These are phyloP conservation scores for Cephalopterus ornatus DNA, from an alignment of 2,113 vertebrate genomes.

Conservation along the genomic window DNA sequence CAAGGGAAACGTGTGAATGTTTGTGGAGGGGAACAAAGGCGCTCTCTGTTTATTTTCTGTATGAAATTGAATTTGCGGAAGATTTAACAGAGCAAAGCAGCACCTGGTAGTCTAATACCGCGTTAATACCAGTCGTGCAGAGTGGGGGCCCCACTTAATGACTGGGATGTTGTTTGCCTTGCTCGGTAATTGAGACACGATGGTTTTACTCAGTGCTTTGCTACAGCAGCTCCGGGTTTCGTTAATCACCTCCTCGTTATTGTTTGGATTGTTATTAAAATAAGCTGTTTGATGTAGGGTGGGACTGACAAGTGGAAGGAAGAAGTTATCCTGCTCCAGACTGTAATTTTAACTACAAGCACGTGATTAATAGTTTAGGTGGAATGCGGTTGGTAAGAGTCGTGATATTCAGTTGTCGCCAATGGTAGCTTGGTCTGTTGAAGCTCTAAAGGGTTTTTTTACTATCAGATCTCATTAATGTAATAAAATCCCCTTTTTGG, in stretches of 20 bases:
- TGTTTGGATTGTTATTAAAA: not conserved
- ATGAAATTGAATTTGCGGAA: conserved; percentile 27
- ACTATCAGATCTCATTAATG: not conserved
- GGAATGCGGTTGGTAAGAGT: not conserved
- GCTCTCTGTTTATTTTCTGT: not conserved
- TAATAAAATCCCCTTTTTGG: not conserved
- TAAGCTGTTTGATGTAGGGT: not conserved
- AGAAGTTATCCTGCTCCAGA: not conserved
- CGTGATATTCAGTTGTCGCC: not conserved
- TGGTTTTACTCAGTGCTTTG: not conserved
- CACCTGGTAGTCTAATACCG: conserved; percentile 31
- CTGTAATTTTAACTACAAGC: not conserved
- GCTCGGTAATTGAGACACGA: not conserved
- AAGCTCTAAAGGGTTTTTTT: not conserved
- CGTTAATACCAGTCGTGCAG: not conserved
- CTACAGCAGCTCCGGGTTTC: not conserved
- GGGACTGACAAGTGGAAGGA: not conserved
- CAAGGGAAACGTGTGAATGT: not conserved
- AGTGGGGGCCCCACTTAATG: not conserved
- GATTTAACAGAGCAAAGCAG: conserved; percentile 3
- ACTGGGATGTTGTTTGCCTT: not conserved
- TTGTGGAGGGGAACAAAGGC: not conserved
- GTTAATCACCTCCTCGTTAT: not conserved
- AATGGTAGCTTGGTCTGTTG: not conserved
- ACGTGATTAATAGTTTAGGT: not conserved